phyloP scores from a whole-genome alignment of 2,888 invertebrate genomes.

The Elgonia sp. region DNA sequence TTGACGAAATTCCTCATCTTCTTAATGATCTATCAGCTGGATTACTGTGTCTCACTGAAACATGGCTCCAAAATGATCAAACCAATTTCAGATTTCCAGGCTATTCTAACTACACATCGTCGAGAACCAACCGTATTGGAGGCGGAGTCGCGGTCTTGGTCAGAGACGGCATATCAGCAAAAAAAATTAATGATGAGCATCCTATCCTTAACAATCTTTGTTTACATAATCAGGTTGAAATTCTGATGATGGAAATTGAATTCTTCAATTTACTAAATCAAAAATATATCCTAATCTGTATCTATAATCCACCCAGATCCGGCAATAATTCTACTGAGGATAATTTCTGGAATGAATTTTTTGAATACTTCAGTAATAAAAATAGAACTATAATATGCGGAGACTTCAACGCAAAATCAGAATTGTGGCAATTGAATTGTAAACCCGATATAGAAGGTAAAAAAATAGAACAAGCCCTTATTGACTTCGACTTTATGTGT shows the following conservation, averaged over 20 bases:
- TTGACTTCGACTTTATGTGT: conserved; percentile 16
- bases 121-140: background rate
- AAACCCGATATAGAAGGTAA: background rate
- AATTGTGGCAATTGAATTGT: background rate
- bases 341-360: conserved; percentile 34
- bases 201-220: background rate
- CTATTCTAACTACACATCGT: background rate
- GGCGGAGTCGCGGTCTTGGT: conserved; percentile 37
- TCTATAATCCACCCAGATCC: background rate
- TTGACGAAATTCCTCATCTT: background rate
- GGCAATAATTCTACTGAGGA: background rate
- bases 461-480: background rate
- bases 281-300: background rate
- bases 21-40: conserved; percentile 3
- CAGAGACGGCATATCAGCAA: background rate
- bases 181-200: background rate
- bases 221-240: background rate
- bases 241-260: background rate
- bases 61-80: background rate
- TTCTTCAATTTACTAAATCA: background rate
- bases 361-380: background rate
- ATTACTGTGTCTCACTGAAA: conserved; percentile 30
- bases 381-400: conserved; percentile 9
- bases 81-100: background rate
- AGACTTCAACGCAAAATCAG: conserved; percentile 36